Evolutionary conservation across 2,113 vertebrate species (phyloP).

Genomic region (Telmatochromis brichardi): DNA sequence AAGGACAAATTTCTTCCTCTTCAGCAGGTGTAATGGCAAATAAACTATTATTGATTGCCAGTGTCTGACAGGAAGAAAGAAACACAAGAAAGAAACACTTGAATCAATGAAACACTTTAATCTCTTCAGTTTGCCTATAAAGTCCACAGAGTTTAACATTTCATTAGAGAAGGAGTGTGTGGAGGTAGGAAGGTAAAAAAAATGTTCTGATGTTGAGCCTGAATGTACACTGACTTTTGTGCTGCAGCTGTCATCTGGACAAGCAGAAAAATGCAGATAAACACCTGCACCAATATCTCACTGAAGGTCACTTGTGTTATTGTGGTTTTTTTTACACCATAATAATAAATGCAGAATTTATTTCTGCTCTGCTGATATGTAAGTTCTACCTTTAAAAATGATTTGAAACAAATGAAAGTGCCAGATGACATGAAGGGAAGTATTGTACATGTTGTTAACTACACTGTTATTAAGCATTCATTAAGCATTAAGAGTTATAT

Average conservation of each 20-base stretch:
- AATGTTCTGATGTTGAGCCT: not conserved
- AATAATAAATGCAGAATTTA: not conserved
- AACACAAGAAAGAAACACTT: not conserved
- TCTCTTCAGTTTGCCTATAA: not conserved
- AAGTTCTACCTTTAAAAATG: not conserved
- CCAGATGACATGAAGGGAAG: not conserved
- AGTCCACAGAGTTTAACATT: not conserved
- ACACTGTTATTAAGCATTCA: not conserved
- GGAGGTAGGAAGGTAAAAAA: not conserved
- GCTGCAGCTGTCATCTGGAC: not conserved
- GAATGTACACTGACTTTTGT: not conserved
- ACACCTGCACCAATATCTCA: not conserved
- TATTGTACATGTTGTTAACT: not conserved
- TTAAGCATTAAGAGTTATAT: not conserved
- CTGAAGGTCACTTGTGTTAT: not conserved
- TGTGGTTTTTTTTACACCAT: not conserved
- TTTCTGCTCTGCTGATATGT: not conserved
- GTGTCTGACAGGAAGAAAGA: not conserved
- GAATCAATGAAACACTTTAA: not conserved
- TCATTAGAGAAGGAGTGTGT: not conserved
- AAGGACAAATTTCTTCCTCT: not conserved
- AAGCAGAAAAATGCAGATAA: not conserved
- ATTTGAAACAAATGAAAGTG: not conserved
- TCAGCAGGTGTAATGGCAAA: not conserved
- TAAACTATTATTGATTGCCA: not conserved